Evolutionary conservation across 30 jellyfish, hydroid and myxozoan genomes (phyloP).

Genomic region (Chrysaora quinquecirrha): DNA sequence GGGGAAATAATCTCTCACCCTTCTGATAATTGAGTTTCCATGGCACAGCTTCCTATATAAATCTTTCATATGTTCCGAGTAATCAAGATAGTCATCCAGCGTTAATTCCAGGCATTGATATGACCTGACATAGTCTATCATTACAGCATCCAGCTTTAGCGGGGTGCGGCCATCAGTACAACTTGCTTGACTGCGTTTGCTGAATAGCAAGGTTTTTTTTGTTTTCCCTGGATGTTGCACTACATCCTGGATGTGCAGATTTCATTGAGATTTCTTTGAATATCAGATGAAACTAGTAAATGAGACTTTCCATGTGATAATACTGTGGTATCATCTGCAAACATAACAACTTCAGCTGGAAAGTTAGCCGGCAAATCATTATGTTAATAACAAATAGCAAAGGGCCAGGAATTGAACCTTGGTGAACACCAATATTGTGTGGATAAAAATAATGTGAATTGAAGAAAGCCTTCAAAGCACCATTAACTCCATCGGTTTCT

Average conservation of each 20-base stretch:
- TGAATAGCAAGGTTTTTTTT: conserved; percentile 11
- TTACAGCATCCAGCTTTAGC: conserved; percentile 11
- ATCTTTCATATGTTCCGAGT: conserved; percentile 18
- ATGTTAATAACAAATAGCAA: conserved; percentile 15
- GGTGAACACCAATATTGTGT: conserved; percentile 61
- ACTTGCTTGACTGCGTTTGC: conserved; percentile 34
- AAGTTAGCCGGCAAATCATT: not conserved
- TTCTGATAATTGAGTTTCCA: conserved; percentile 2
- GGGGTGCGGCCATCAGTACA: not conserved
- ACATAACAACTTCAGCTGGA: not conserved
- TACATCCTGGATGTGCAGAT: not conserved
- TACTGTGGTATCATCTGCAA: conserved; percentile 34
- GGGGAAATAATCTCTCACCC: not conserved
- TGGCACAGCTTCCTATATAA: conserved; percentile 13
- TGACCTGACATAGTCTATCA: conserved; percentile 3
- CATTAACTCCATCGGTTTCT: too few species aligned
- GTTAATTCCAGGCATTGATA: conserved; percentile 38
- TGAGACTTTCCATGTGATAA: not conserved
- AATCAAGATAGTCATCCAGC: conserved; percentile 13
- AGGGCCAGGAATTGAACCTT: conserved; percentile 47
- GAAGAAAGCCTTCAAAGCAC: too few species aligned
- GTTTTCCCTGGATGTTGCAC: conserved; percentile 28
- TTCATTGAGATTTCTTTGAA: not conserved
- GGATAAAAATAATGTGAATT: too few species aligned
- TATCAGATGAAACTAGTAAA: not conserved